phyloP scores from a whole-genome alignment of 2,797 vertebrate genomes.

The Pelobates cultripes region DNA sequence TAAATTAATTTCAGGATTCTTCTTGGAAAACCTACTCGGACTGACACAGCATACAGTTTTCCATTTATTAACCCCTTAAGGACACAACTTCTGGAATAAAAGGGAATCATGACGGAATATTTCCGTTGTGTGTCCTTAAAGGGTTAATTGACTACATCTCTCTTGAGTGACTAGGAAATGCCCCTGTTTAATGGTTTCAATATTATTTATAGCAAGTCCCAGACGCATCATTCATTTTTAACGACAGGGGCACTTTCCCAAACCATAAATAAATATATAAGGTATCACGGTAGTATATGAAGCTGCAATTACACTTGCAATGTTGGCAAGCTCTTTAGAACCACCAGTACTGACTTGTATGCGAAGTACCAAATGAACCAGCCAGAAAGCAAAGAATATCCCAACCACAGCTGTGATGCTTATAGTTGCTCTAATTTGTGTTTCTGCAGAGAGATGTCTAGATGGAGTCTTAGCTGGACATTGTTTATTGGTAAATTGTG shows the following conservation, averaged over 20 bases:
- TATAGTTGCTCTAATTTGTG: conserved; percentile 71
- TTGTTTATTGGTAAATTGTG: background rate
- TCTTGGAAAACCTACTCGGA: too few relatives aligned
- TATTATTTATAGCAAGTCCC: too few relatives aligned
- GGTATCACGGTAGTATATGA: conserved; percentile 79
- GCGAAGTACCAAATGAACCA: conserved; percentile 71
- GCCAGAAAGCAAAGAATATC: conserved; percentile 78
- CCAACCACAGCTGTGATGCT: conserved; percentile 76
- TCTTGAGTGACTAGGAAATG: too few relatives aligned
- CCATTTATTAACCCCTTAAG: too few relatives aligned
- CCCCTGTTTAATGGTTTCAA: too few relatives aligned
- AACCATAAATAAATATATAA: conserved; percentile 75
- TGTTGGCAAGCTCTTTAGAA: conserved; percentile 46
- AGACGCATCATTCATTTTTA: background rate
- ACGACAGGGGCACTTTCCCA: conserved; percentile 72
- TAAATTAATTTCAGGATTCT: too few relatives aligned
- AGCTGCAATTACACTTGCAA: conserved; percentile 72
- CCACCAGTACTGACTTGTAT: conserved; percentile 59
- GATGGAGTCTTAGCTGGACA: background rate
- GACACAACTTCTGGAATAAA: too few relatives aligned
- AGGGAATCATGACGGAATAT: too few relatives aligned
- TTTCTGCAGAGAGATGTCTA: background rate
- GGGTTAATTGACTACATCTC: too few relatives aligned
- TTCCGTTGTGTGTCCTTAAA: too few relatives aligned
- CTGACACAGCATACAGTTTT: too few relatives aligned